These are phyloP conservation scores for Chionoecetes opilio DNA, from an alignment of 1,140 invertebrate species.

Conservation along the genomic window DNA sequence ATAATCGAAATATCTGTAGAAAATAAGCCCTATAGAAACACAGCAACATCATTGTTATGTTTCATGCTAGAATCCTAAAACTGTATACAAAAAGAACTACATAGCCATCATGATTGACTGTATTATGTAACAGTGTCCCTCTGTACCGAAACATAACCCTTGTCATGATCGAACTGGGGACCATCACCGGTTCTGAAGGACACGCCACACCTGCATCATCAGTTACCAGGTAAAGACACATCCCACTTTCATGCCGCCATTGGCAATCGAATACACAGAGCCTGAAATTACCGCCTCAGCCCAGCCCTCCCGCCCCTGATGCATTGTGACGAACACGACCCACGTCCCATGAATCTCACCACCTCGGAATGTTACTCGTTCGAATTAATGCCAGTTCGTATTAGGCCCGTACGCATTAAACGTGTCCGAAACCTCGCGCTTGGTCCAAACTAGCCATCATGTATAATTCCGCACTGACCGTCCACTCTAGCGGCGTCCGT, in stretches of 20 bases:
- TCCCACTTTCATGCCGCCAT: slow-evolving; percentile 1
- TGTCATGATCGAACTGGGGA: not conserved
- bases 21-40: too few species aligned
- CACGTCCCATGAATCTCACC: not conserved
- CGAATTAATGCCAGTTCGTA: slow-evolving; percentile 39
- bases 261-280: slow-evolving; percentile 15
- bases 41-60: too few species aligned
- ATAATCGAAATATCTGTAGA: not conserved
- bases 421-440: not conserved
- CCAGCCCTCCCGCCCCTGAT: not conserved
- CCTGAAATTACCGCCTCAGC: slow-evolving; percentile 15
- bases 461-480: slow-evolving; percentile 62
- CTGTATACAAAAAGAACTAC: not conserved
- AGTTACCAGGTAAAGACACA: slow-evolving; percentile 20
- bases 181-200: slow-evolving; percentile 16
- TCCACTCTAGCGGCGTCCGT: slow-evolving; percentile 40
- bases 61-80: too few species aligned
- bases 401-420: slow-evolving; percentile 25
- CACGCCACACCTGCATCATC: slow-evolving; percentile 15
- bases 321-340: slow-evolving; percentile 24
- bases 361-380: slow-evolving; percentile 27
- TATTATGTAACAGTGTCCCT: not conserved
- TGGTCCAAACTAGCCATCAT: slow-evolving; percentile 14
- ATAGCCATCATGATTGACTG: not conserved
- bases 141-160: not conserved